Evolutionary conservation across 1,140 invertebrate genomes (phyloP), one percentile per base, ranked within the genome.

Genomic region (Linepithema humile): DNA sequence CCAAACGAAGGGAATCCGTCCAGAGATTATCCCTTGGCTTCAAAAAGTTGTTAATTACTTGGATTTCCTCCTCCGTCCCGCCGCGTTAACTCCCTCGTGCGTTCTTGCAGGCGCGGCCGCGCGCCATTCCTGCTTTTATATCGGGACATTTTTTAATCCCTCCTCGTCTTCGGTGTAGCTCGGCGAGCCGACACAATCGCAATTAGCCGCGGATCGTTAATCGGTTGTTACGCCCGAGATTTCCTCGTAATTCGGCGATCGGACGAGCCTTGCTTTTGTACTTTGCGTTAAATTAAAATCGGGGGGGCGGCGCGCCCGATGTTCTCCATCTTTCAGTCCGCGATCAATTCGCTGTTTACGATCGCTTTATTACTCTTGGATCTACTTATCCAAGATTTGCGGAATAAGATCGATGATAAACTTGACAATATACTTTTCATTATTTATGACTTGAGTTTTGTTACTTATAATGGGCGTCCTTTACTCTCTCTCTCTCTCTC

Each of bases 31-130:
- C 93, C 93, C 83, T 89, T 82, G 90, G 93, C 92, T 94, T 94
- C 92, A 94, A 94, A 94, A 94, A 94, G 94, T 94, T 94, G 93
- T 94, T 94, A 94, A 94, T 94, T 94, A 94, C 94, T 94, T 94
- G 93, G 92, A 93, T 93, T 94, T 93, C 86, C 91, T 92, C 91
- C 86, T 88, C 84, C 88, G 83, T 87, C 89, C 85, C 88, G 88
- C 80, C 88, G 75, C 80, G 84, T 86, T 88, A 86, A 84, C 88
- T 82, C 88, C 85, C 64, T 29, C 67, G 84, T 72, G 73, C 83
- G 85, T 89, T 89, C 88, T 87, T 87, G 83, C 75, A 85, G 50
- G 59, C 84, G 35, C 60, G 64, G 59, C 84, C 65, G 62, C 64
- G 20, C 65, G 77, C 67, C 73, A 67, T 73, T 67, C 29, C 75